Conservation (phyloP, 2,888 invertebrate genomes). For the Acanthosepion esculentum region DNA sequence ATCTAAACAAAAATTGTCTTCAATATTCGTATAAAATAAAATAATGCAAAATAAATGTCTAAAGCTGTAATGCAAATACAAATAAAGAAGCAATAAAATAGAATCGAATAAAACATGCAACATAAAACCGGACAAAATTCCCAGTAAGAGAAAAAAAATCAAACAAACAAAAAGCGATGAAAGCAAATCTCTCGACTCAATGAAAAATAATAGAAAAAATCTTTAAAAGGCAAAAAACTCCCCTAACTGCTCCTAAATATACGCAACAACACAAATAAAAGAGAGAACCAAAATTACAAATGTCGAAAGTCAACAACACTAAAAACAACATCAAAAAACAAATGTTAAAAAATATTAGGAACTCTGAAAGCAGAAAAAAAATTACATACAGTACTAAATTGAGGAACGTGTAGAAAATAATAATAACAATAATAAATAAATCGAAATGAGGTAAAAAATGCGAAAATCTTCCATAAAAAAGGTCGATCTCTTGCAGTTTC, state of each 20-base stretch:
- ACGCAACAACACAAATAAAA: neutral
- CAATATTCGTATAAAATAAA: neutral
- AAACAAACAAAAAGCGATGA: neutral
- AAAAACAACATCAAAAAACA: neutral
- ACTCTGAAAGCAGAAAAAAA: neutral
- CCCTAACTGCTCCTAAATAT: neutral
- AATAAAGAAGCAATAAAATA: too few species aligned
- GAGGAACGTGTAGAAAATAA: neutral
- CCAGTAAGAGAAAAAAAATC: neutral
- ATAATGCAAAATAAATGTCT: neutral
- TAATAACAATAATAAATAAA: too few species aligned
- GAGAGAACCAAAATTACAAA: neutral
- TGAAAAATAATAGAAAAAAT: neutral
- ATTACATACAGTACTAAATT: neutral
- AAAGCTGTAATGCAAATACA: too few species aligned
- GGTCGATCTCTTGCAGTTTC: constrained; percentile 11
- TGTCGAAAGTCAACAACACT: neutral
- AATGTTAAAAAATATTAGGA: neutral
- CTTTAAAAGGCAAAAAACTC: neutral
- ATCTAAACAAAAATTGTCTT: neutral
- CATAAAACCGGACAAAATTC: neutral
- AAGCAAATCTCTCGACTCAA: neutral
- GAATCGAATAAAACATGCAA: neutral
- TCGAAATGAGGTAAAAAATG: neutral
- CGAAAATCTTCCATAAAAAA: neutral